Base-by-base conservation (phyloP, 2,888 invertebrate species). In the Litoditis marina region DNA sequence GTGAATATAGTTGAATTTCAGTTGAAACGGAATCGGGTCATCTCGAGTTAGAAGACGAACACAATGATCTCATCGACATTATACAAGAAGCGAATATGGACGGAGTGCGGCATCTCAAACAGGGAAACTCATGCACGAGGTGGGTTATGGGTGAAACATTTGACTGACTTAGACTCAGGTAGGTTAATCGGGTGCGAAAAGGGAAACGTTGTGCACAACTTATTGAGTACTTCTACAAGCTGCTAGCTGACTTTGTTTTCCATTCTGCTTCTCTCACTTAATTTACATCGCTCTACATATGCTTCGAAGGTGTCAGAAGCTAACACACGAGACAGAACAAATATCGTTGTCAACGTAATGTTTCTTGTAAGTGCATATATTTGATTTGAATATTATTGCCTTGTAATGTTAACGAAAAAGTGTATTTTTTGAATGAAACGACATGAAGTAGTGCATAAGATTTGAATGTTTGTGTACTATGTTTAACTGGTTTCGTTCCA, bases 41-140 rank as follows among this genome's bases (percentile, higher is more conserved):
- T 30, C 25, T 34, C 13, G 19, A 46, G 39, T n/a, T 58, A 50
- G 16, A 47, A 50, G 44, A 53, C 36, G 51, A 65, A 56, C 19
- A 68, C 56, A 42, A 66, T 47, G 62, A 67, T 6, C 67, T 78
- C 30, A 61, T 77, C 32, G 74, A 73, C 11, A 69, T 78, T 8
- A 70, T 81, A 53, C 73, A 77, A 60, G 78, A 79, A 19, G 75
- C 81, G 0, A 78, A 81, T 58, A 78, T 81, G 69, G 81, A 81
- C 44, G 81, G 78, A 19, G 79, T 81, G 0, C 66, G 74, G n/a
- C 81, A 81, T 71, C 53, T 80, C 32, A 70, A 69, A 36, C 70
- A 72, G 1, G 50, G 65, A 34, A 77, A 71, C 60, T 53, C 66
- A 27, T 60, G 65, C 8, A 74, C 76, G 7, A 51, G 78, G 76